These are phyloP conservation scores for Eupelmus urozonus DNA, from an alignment of 2,888 invertebrate genomes.

Conservation along the genomic window DNA sequence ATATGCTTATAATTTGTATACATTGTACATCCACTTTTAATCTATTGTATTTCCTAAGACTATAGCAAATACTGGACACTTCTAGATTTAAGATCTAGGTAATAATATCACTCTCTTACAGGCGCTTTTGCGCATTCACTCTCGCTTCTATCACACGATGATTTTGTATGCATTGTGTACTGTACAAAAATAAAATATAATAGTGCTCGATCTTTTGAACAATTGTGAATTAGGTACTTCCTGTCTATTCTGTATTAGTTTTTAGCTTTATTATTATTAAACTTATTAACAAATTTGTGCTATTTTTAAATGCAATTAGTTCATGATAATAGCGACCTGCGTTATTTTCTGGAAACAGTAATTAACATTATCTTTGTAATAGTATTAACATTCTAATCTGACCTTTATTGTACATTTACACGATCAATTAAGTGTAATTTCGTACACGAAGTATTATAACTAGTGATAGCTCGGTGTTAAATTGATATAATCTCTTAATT, in stretches of 20 bases:
- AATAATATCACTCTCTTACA: background rate
- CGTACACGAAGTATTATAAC: too few species aligned
- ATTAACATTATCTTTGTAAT: background rate
- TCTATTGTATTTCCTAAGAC: conserved; percentile 31
- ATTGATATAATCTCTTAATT: too few species aligned
- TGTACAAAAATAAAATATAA: conserved; percentile 56
- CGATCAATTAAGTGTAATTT: background rate
- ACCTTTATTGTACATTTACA: background rate
- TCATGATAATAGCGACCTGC: conserved; percentile 10
- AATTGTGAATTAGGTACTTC: conserved; percentile 24
- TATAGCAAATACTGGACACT: conserved; percentile 55
- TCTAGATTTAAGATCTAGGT: conserved; percentile 49
- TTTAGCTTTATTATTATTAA: conserved; percentile 2
- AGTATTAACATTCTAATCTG: conserved; percentile 1
- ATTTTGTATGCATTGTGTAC: conserved; percentile 5
- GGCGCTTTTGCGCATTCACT: background rate
- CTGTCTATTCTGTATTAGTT: conserved; percentile 22
- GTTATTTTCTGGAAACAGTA: background rate
- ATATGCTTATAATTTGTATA: conserved; percentile 47
- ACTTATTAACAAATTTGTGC: conserved; percentile 44
- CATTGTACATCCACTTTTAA: conserved; percentile 43
- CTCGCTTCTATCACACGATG: background rate
- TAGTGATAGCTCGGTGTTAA: too few species aligned
- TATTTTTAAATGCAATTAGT: conserved; percentile 42
- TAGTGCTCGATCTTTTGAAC: conserved; percentile 47